phyloP scores from a whole-genome alignment of 2,888 invertebrate species.

The Lomographa bimaculata region DNA sequence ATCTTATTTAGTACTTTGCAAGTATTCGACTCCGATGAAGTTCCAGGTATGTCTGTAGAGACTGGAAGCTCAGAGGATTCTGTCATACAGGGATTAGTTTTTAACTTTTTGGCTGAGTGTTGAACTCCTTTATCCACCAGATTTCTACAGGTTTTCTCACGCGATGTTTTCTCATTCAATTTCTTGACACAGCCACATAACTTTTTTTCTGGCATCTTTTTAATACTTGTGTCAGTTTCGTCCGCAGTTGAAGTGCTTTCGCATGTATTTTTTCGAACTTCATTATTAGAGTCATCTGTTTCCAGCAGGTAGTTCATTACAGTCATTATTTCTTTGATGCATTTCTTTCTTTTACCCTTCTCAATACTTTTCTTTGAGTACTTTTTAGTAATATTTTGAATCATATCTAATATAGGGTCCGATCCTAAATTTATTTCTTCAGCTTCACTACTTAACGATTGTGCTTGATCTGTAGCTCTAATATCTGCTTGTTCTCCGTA shows the following conservation, averaged over 20 bases:
- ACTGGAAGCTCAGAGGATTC: conserved; percentile 50
- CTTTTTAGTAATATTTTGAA: conserved; percentile 69
- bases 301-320: conserved; percentile 70
- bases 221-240: conserved; percentile 7
- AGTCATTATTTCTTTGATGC: conserved; percentile 69
- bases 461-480: conserved; percentile 9
- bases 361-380: conserved; percentile 65
- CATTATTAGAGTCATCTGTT: conserved; percentile 61
- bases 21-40: conserved; percentile 65
- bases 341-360: conserved; percentile 64
- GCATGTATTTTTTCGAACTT: conserved; percentile 17
- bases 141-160: conserved; percentile 25
- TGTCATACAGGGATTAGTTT: conserved; percentile 38
- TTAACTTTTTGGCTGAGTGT: conserved; percentile 44
- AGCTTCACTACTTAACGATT: conserved; percentile 15
- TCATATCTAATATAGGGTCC: conserved; percentile 62
- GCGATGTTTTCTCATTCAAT: conserved; percentile 8
- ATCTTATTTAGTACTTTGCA: conserved; percentile 70
- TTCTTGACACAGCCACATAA: conserved; percentile 10
- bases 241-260: conserved; percentile 20
- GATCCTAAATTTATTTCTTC: conserved; percentile 26
- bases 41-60: conserved; percentile 60
- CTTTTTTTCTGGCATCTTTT: conserved; percentile 15
- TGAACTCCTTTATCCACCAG: conserved; percentile 57
- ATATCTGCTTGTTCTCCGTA: conserved; percentile 5